A percentile compares a stretch with the other conserved stretches of the same genome.
Evolutionary conservation across 2,888 invertebrate species (phyloP).

Genomic region (Teleogryllus oceanicus): DNA sequence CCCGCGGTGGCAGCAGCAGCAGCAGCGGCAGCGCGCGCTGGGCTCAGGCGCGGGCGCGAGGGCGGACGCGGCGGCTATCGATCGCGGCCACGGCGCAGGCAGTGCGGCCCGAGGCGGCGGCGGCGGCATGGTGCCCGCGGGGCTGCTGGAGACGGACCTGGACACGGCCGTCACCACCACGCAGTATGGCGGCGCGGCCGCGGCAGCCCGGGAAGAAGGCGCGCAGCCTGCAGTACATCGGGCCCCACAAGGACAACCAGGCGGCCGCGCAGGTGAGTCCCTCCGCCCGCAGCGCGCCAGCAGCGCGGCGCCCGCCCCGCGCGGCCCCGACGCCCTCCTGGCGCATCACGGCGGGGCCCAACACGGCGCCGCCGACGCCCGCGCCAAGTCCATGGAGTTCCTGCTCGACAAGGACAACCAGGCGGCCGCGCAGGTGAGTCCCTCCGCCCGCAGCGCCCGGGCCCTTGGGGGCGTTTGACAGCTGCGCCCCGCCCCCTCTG

Average conservation of each 20-base stretch:
- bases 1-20: not conserved
- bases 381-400: constrained; percentile 88
- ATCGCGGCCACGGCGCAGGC: constrained; percentile 33
- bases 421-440: constrained; percentile 78
- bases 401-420: constrained; percentile 90
- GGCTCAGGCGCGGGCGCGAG: constrained; percentile 46
- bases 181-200: constrained; percentile 39
- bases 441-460: constrained; percentile 33
- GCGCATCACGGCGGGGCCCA: constrained; percentile 39
- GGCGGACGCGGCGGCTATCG: constrained; percentile 20
- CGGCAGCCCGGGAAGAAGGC: constrained; percentile 52
- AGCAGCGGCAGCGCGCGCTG: constrained; percentile 42
- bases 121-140: constrained; percentile 47
- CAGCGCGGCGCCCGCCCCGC: constrained; percentile 46
- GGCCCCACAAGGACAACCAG: constrained; percentile 78
- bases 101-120: constrained; percentile 40
- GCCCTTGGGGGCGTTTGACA: too few species aligned
- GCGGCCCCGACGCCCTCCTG: constrained; percentile 47
- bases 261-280: constrained; percentile 77
- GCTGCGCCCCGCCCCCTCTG: too few species aligned
- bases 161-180: constrained; percentile 62
- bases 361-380: constrained; percentile 47
- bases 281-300: constrained; percentile 39
- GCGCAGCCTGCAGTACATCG: constrained; percentile 60
- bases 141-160: constrained; percentile 86